Evolutionary conservation across 2,888 invertebrate species (phyloP).

Genomic region (Eupithecia exiguata): DNA sequence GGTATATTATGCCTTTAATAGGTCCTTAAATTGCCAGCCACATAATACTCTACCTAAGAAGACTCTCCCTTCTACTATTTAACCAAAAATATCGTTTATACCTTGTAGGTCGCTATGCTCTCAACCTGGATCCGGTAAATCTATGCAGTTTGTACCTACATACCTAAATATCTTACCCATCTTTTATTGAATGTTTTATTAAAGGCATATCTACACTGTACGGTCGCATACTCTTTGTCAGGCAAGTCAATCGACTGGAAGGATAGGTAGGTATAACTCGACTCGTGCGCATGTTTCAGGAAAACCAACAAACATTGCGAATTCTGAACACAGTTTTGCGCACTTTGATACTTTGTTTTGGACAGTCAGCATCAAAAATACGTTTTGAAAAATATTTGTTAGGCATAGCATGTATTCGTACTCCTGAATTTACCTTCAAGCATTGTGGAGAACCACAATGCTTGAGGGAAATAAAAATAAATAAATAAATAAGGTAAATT

Average conservation of each 20-base stretch:
- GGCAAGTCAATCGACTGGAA: constrained; percentile 56
- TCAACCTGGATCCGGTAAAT: background rate
- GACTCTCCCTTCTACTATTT: background rate
- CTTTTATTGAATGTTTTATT: background rate
- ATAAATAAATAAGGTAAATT: no score
- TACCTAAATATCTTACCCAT: no score
- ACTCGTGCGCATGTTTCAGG: constrained; percentile 63
- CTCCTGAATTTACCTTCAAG: background rate
- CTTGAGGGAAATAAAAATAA: no score
- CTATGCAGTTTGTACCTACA: no score
- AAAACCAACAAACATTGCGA: constrained; percentile 52
- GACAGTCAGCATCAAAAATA: constrained; percentile 1
- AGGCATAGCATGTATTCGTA: background rate
- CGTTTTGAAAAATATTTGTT: background rate
- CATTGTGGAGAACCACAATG: background rate
- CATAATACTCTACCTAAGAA: no score
- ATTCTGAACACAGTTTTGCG: constrained; percentile 25
- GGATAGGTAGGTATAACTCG: constrained; percentile 45
- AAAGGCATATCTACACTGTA: constrained; percentile 2
- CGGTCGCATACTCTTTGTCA: constrained; percentile 52
- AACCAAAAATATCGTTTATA: background rate
- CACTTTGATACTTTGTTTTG: constrained; percentile 7
- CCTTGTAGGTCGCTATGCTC: background rate
- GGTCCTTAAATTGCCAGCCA: no score
- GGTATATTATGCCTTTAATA: no score